phyloP scores from a whole-genome alignment of 2,113 vertebrate species.

The Equus quagga region DNA sequence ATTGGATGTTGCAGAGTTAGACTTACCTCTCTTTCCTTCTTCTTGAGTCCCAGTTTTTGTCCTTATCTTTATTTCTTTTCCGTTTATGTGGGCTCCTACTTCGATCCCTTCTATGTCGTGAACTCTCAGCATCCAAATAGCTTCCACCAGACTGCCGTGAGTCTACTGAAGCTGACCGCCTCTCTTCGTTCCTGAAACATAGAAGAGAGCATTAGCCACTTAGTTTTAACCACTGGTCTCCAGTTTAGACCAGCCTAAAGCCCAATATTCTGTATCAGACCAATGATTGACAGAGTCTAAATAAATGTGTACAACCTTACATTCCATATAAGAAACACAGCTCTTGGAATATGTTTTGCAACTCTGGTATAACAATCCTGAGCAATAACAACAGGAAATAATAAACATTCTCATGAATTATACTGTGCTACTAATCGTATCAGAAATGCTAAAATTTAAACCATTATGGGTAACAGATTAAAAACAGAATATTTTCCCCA shows the following conservation, averaged over 20 bases:
- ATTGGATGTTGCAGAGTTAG: too few species aligned
- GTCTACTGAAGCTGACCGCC: slow-evolving; percentile 91
- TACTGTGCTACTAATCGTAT: not conserved
- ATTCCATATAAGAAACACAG: not conserved
- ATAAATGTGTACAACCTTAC: not conserved
- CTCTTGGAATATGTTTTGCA: not conserved
- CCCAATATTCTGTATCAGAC: not conserved
- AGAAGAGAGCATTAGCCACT: not conserved
- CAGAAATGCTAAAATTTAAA: not conserved
- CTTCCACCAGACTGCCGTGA: slow-evolving; percentile 89
- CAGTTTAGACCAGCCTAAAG: not conserved
- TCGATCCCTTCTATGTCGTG: slow-evolving; percentile 84
- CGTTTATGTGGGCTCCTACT: slow-evolving; percentile 88
- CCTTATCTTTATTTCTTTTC: slow-evolving; percentile 87
- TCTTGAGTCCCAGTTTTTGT: slow-evolving; percentile 86
- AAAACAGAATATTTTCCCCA: not conserved
- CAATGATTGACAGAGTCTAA: not conserved
- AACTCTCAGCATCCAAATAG: slow-evolving; percentile 82
- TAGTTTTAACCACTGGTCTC: not conserved
- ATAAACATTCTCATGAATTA: not conserved
- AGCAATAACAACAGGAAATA: not conserved
- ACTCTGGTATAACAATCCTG: not conserved
- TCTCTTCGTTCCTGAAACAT: slow-evolving; percentile 82
- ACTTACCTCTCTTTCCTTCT: slow-evolving; percentile 87
- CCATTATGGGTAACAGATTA: not conserved